Evolutionary conservation across 2,113 vertebrate species (phyloP).

Genomic region (Rutilus rutilus): DNA sequence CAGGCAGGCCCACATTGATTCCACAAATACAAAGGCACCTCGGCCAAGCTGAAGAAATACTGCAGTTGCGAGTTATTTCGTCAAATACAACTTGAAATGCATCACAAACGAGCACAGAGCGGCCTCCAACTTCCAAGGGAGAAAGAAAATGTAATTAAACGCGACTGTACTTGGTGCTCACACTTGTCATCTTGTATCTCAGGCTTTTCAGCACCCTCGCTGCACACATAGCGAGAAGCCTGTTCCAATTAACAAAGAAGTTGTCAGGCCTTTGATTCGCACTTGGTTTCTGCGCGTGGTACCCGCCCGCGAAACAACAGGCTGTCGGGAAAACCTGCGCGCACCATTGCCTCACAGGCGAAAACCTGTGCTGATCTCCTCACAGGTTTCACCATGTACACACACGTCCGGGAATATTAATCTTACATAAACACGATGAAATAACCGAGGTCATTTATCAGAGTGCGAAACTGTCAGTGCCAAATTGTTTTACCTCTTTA

Average conservation of each 20-base stretch:
- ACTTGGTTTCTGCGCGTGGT: constrained; percentile 69
- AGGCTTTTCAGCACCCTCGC: constrained; percentile 38
- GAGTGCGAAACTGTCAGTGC: background rate
- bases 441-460: constrained; percentile 9
- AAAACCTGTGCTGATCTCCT: constrained; percentile 70
- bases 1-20: background rate
- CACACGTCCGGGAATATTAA: constrained; percentile 63
- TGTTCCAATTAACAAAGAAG: constrained; percentile 72
- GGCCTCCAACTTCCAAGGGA: constrained; percentile 55
- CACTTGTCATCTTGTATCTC: constrained; percentile 72
- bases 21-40: background rate
- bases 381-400: constrained; percentile 57
- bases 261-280: constrained; percentile 66
- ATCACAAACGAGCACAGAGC: constrained; percentile 46
- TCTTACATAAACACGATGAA: constrained; percentile 47
- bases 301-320: constrained; percentile 76
- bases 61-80: background rate
- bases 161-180: constrained; percentile 72
- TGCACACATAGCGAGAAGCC: constrained; percentile 59
- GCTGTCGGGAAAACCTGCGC: constrained; percentile 69
- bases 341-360: constrained; percentile 71
- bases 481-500: background rate
- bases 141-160: constrained; percentile 69
- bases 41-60: background rate
- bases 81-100: background rate